These are phyloP conservation scores for Coracias cyanogaster DNA, from an alignment of 2,797 vertebrate species.

Conservation along the genomic window DNA sequence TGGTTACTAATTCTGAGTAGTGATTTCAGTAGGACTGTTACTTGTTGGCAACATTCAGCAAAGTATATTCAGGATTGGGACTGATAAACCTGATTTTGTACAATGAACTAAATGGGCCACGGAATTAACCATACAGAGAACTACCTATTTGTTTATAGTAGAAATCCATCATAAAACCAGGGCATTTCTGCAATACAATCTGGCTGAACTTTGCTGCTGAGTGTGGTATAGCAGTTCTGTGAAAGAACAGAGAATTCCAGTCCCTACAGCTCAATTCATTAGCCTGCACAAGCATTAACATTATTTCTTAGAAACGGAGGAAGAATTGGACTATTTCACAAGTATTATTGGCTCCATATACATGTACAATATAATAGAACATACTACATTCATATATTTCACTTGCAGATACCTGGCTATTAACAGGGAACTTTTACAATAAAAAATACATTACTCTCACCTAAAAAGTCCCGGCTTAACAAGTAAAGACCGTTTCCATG, in stretches of 20 bases:
- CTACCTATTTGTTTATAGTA: background rate
- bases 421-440: background rate
- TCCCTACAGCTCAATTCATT: background rate
- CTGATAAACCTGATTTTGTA: background rate
- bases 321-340: background rate
- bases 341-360: background rate
- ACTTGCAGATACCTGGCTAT: background rate
- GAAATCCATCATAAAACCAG: background rate
- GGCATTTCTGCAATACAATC: background rate
- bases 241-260: constrained; percentile 9
- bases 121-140: background rate
- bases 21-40: background rate
- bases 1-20: background rate
- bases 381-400: background rate
- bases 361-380: background rate
- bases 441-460: background rate
- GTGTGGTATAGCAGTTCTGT: background rate
- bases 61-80: background rate
- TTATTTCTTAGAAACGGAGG: background rate
- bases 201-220: background rate
- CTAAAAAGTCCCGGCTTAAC: background rate
- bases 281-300: background rate
- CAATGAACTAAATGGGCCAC: background rate
- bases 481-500: background rate
- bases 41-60: background rate